phyloP scores from a whole-genome alignment of 2,888 invertebrate species.

The Dimorphilus gyrociliatus region DNA sequence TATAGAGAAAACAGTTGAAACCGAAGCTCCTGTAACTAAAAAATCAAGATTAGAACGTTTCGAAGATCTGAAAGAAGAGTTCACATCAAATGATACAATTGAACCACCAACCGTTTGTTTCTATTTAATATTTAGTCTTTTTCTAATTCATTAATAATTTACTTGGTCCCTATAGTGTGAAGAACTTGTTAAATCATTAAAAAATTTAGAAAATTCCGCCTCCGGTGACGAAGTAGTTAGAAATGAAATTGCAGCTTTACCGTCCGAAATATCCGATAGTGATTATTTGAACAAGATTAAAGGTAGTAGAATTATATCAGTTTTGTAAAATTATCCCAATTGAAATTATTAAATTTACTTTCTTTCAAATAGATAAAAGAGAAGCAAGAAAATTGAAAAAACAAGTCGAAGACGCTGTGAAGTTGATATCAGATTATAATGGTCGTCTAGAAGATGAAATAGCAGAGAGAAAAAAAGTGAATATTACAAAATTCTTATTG shows the following conservation, averaged over 20 bases:
- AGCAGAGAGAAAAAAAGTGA: slow-evolving; percentile 69
- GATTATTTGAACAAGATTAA: slow-evolving; percentile 65
- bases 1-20: too few relatives aligned
- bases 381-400: slow-evolving; percentile 50
- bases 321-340: not conserved
- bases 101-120: too few relatives aligned
- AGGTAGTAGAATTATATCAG: slow-evolving; percentile 50
- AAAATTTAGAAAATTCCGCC: slow-evolving; percentile 80
- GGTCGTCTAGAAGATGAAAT: slow-evolving; percentile 65
- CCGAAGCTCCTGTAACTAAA: too few relatives aligned
- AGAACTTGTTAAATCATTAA: slow-evolving; percentile 56
- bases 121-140: too few relatives aligned
- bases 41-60: too few relatives aligned
- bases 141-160: too few relatives aligned
- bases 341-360: not conserved
- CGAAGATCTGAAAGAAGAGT: too few relatives aligned
- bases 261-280: slow-evolving; percentile 83
- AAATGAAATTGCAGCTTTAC: slow-evolving; percentile 78
- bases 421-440: slow-evolving; percentile 73
- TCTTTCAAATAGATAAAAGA: slow-evolving; percentile 20
- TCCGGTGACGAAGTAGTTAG: slow-evolving; percentile 82
- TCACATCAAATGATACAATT: too few relatives aligned
- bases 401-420: slow-evolving; percentile 73
- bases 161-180: slow-evolving; percentile 61
- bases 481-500: too few relatives aligned